Base-by-base conservation (phyloP, 2,797 vertebrate genomes). In the Australoheros facetus region DNA sequence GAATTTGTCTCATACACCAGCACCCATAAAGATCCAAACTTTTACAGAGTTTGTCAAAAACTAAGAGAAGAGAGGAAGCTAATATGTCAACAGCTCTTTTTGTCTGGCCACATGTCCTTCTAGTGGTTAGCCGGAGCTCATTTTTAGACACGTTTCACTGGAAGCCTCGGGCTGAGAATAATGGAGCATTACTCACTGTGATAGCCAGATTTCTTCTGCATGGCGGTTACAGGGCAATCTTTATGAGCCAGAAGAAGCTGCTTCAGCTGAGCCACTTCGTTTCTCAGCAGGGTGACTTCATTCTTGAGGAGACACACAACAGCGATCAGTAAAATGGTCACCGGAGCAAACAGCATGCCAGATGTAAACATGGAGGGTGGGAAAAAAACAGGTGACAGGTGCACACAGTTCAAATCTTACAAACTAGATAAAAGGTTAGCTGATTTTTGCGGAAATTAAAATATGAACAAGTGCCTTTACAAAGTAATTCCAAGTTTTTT, bases 181-280 rank as follows among this genome's bases (percentile, higher is more conserved):
- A 97, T 96, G 97, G 96, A 95, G 94, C 96, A 97, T 97, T 97
- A 99, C 98, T 99, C 97, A 99, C 98, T 96, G 95, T 98, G 97
- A 97, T 97, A 97, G 97, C 97, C 97, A 94, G 98, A 98, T 96
- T 98, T 99, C 97, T 99, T 99, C 97, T 99, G 98, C 97, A 99
- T 98, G 96, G 97, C 97, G 30, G 98, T 99, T 95, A 99, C 97
- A 93, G 98, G 98, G 96, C 98, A 99, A 97, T 99, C 98, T 97
- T 98, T 99, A 97, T 99, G 98, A 97, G 98, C 97, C 96, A 99
- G 97, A 93, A 99, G 97, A 95, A 99, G 98, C 97, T 99, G 98
- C 96, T 99, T 99, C 96, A 99, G 97, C 96, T 99, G 98, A 91
- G 98, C 97, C 96, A 99, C 98, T 97, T 99, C 98, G 94, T 97